These are phyloP conservation scores for Amphipyra berbera DNA, from an alignment of 2,888 invertebrate genomes.

Conservation along the genomic window DNA sequence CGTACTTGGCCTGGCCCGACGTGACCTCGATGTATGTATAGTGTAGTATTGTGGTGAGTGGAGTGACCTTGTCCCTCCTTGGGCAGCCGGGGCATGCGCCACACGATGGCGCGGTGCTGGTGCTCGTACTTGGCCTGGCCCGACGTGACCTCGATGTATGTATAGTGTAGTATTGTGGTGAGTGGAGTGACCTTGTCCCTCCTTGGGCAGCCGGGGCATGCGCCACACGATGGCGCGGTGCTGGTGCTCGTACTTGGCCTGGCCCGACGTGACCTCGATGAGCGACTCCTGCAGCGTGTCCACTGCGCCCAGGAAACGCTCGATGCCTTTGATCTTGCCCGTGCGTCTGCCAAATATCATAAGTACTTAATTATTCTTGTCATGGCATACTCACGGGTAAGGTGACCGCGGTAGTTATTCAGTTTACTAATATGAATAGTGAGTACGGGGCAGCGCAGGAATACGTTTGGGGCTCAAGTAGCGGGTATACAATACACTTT, in stretches of 20 bases:
- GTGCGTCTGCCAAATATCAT: conserved; percentile 89
- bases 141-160: conserved; percentile 98
- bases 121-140: conserved; percentile 99
- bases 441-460: too few species aligned
- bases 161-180: too few species aligned
- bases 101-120: conserved; percentile 98
- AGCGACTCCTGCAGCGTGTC: conserved; percentile 97
- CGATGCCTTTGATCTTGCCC: conserved; percentile 97
- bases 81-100: conserved; percentile 99
- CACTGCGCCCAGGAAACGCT: conserved; percentile 96
- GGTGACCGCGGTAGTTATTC: too few species aligned
- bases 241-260: conserved; percentile 99
- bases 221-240: conserved; percentile 99
- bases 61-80: conserved; percentile 98
- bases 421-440: too few species aligned
- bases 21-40: too few species aligned
- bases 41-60: too few species aligned
- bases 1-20: conserved; percentile 99
- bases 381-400: not conserved
- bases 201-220: conserved; percentile 98
- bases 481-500: too few species aligned
- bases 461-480: too few species aligned
- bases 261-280: conserved; percentile 98
- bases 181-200: conserved; percentile 95
- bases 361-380: too few species aligned